phyloP scores from a whole-genome alignment of 2,888 invertebrate genomes.

The Drosophila emarginata region DNA sequence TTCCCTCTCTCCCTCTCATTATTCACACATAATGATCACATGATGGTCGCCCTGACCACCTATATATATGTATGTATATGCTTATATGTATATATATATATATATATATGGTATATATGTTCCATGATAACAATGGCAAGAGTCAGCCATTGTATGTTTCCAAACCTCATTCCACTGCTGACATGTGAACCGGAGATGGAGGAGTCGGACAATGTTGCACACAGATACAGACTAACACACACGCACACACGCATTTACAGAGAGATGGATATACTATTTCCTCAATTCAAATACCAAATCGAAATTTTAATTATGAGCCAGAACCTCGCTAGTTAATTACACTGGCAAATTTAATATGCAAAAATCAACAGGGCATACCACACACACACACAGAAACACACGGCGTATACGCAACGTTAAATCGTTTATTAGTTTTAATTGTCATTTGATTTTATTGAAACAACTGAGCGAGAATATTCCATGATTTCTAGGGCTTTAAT shows the following conservation, averaged over 20 bases:
- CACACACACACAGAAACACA: slow-evolving; percentile 18
- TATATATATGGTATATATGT: neutral
- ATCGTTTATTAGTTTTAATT: slow-evolving; percentile 46
- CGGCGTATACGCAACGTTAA: slow-evolving; percentile 60
- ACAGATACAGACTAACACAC: slow-evolving; percentile 27
- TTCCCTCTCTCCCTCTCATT: neutral
- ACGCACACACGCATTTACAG: slow-evolving; percentile 6
- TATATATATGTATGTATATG: neutral
- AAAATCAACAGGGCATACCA: slow-evolving; percentile 34
- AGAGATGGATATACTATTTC: neutral
- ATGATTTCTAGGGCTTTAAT: slow-evolving; percentile 22
- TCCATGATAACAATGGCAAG: slow-evolving; percentile 25
- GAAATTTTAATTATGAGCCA: slow-evolving; percentile 47
- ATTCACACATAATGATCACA: slow-evolving; percentile 4
- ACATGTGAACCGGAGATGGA: slow-evolving; percentile 33
- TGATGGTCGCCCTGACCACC: slow-evolving; percentile 28
- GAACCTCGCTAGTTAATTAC: slow-evolving; percentile 38
- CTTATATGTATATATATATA: too few relatives aligned
- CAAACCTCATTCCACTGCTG: slow-evolving; percentile 29
- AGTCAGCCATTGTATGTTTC: slow-evolving; percentile 40
- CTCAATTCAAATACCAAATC: slow-evolving; percentile 9
- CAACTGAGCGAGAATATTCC: slow-evolving; percentile 11
- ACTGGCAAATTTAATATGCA: slow-evolving; percentile 27
- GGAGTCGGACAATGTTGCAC: slow-evolving; percentile 1
- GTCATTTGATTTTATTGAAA: slow-evolving; percentile 26